phyloP scores from a whole-genome alignment of 2,888 invertebrate species.

The Tiliacea aurago region DNA sequence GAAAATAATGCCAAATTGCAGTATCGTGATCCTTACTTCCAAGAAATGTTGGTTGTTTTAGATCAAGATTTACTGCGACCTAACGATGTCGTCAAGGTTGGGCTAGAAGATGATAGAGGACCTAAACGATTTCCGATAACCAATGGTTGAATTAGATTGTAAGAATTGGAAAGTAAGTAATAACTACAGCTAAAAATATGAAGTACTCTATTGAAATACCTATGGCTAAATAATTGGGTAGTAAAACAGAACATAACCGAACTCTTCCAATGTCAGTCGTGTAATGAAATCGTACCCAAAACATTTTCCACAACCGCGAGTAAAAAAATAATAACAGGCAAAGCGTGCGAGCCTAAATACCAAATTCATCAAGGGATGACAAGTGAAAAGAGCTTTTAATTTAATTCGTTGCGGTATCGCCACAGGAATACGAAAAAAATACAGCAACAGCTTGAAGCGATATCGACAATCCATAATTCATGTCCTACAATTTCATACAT shows the following conservation, averaged over 20 bases:
- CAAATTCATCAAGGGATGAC: constrained; percentile 89
- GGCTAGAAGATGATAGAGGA: constrained; percentile 18
- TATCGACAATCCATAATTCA: constrained; percentile 91
- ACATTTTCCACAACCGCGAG: constrained; percentile 36
- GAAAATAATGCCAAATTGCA: background rate
- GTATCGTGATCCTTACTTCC: background rate
- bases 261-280: constrained; percentile 15
- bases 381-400: constrained; percentile 91
- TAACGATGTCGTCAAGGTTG: constrained; percentile 10
- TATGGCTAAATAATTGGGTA: background rate
- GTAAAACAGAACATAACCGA: constrained; percentile 1
- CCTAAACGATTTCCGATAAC: constrained; percentile 43
- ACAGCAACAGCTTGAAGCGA: constrained; percentile 90
- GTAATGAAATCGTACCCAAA: constrained; percentile 38
- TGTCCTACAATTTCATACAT: constrained; percentile 90
- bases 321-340: constrained; percentile 76
- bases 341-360: constrained; percentile 82
- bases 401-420: constrained; percentile 90
- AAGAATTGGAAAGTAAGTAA: background rate
- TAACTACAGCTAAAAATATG: background rate
- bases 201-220: background rate
- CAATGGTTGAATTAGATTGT: background rate
- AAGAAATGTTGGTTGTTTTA: background rate
- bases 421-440: constrained; percentile 87
- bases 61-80: constrained; percentile 8